Evolutionary conservation across 2,113 vertebrate genomes (phyloP).

Genomic region (Monarcha castaneiventris): DNA sequence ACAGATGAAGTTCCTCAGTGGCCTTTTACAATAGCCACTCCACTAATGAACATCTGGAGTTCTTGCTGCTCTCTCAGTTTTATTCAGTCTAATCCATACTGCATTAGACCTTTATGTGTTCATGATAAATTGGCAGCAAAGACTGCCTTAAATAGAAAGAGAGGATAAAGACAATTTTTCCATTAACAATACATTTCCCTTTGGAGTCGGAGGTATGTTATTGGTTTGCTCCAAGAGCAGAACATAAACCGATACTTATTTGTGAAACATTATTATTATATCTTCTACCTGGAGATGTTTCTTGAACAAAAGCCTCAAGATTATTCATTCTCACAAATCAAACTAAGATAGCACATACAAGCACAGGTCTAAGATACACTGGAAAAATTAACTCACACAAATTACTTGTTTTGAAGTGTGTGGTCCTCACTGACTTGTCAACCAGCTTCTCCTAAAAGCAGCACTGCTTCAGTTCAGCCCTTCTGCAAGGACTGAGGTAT

Average conservation of each 20-base stretch:
- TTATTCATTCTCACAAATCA: background rate
- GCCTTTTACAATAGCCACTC: conserved; percentile 9
- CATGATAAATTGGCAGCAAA: conserved; percentile 61
- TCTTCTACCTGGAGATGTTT: conserved; percentile 33
- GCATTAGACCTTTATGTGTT: conserved; percentile 61
- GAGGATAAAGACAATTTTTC: conserved; percentile 69
- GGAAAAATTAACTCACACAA: background rate
- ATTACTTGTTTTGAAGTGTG: background rate
- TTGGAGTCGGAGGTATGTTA: conserved; percentile 60
- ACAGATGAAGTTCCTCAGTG: background rate
- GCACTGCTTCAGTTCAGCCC: background rate
- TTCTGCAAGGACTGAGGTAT: background rate
- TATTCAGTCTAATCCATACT: conserved; percentile 19
- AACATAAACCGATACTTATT: conserved; percentile 60
- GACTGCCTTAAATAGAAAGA: conserved; percentile 65
- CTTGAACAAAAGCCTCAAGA: conserved; percentile 38
- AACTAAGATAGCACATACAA: background rate
- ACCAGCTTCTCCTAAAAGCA: background rate
- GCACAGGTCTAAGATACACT: background rate
- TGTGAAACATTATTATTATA: conserved; percentile 55
- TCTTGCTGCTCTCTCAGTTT: conserved; percentile 12
- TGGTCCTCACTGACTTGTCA: background rate
- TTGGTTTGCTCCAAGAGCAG: conserved; percentile 50
- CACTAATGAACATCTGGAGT: conserved; percentile 47
- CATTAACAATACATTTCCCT: conserved; percentile 72